Conservation (phyloP, 2,888 invertebrate species). For the Pammene fasciana region DNA sequence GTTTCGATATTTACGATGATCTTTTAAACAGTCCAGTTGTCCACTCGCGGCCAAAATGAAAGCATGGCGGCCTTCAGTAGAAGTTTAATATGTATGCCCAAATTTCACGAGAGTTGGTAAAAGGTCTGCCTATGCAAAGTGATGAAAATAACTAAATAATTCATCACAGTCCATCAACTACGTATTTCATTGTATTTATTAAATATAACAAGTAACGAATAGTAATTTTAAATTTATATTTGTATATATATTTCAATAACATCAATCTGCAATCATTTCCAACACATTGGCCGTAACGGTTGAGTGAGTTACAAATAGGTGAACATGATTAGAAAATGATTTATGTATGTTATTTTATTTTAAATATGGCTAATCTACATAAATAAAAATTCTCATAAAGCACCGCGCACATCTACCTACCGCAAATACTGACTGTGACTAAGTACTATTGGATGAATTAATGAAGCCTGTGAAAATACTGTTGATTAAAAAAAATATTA, state of each 20-base stretch:
- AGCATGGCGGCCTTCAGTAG: no score
- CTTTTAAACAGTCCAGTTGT: no score
- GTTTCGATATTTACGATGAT: no score
- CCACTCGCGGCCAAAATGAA: no score
- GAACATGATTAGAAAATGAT: slow-evolving; percentile 26
- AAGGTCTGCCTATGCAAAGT: no score
- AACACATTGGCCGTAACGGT: slow-evolving; percentile 16
- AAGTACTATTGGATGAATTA: not conserved
- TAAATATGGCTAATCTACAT: slow-evolving; percentile 10
- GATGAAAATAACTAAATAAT: no score
- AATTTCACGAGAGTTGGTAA: no score
- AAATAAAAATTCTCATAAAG: slow-evolving; percentile 13
- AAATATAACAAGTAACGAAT: slow-evolving; percentile 2
- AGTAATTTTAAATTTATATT: not conserved
- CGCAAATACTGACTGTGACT: not conserved
- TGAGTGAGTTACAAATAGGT: slow-evolving; percentile 6
- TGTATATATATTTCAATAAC: slow-evolving; percentile 17
- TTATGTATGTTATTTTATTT: slow-evolving; percentile 25
- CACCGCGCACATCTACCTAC: not conserved
- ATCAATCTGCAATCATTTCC: slow-evolving; percentile 18
- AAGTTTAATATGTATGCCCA: no score
- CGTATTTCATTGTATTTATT: slow-evolving; percentile 8
- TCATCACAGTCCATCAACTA: not conserved
- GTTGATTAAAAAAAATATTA: no score
- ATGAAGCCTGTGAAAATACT: not conserved